Conservation (phyloP, 2,797 vertebrate genomes). For the Tachyglossus aculeatus region DNA sequence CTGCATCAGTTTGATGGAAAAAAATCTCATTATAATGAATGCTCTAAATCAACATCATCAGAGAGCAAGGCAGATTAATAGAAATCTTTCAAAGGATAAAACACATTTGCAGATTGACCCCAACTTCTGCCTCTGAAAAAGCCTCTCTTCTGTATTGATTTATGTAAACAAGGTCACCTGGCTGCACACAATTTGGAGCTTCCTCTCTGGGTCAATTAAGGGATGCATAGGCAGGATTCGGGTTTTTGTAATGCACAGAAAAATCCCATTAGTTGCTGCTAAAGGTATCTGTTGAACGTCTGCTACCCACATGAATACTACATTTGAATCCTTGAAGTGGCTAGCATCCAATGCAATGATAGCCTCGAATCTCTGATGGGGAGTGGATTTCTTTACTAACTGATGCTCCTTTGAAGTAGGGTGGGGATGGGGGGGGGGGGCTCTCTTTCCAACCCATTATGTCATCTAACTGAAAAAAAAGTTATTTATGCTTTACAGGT, state of each 20-base stretch:
- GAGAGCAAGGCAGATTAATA: conserved; percentile 54
- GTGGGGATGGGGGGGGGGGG: background rate
- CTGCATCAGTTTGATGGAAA: background rate
- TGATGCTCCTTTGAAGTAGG: conserved; percentile 28
- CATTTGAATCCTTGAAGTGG: conserved; percentile 40
- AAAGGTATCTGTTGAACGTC: background rate
- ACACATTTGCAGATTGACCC: conserved; percentile 57
- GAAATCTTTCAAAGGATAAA: conserved; percentile 57
- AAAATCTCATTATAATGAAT: background rate
- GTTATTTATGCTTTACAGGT: conserved; percentile 41
- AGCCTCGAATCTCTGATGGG: conserved; percentile 28
- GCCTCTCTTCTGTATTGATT: conserved; percentile 52
- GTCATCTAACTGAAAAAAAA: conserved; percentile 34
- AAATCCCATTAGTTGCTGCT: conserved; percentile 25
- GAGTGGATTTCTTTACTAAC: conserved; percentile 15
- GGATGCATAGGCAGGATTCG: conserved; percentile 30
- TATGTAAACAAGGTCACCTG: conserved; percentile 47
- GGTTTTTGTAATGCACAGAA: conserved; percentile 30
- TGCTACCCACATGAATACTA: conserved; percentile 21
- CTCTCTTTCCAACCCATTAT: conserved; percentile 18
- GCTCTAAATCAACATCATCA: conserved; percentile 1
- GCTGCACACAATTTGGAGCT: conserved; percentile 37
- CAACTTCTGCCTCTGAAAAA: conserved; percentile 42
- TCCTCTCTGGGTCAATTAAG: conserved; percentile 54
- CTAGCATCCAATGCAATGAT: conserved; percentile 20